Evolutionary conservation across 2,888 invertebrate genomes (phyloP), one percentile per base, ranked within the genome.

Genomic region (Cecidostiba fungosa): DNA sequence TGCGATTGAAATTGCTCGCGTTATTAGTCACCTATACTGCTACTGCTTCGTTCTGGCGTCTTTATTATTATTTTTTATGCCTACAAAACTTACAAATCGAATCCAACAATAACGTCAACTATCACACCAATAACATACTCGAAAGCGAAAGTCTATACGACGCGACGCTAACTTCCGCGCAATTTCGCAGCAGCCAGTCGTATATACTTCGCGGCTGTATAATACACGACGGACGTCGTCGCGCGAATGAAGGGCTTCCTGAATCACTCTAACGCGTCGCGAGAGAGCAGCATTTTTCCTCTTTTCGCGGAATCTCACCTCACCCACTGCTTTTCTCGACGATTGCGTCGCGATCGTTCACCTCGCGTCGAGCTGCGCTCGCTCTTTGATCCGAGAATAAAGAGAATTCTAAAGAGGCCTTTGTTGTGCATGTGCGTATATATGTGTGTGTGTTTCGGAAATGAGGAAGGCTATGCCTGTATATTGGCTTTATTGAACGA

Each of bases 241-340:
- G 78, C 62, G 73, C 82, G 82, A 85, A 85, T 76, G 79, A 76
- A 76, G 72, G 85, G 82, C 85, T 85, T 85, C 82, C 79, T 39
- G 78, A 82, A 82, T 85, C 79, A 74, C 85, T 77, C 78, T 69
- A 79, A 82, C 74, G 23, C 29, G 73, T n/a, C 50, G n/a, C 26
- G 59, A 3, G 32, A 70, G 26, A 70, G n/a, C n/a, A n/a, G 5
- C 10, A 62, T 82, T 36, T 69, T 76, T 76, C 29, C 47, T 47
- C 39, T 39, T 72, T 72, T 72, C 47, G 14, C 74, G 19, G 73
- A 69, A 69, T 78, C n/a, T 70, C 14, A 3, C 50, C 23, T 50
- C 50, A 10, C 47, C 23, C n/a, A 23, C n/a, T 76, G 29, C 47
- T 50, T 54, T 74, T 74, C 76, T 32, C 77, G 62, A 4, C 77